Evolutionary conservation across 2,797 vertebrate genomes (phyloP), one percentile per base, ranked within the genome.

Genomic region (Rhynchonycteris naso): DNA sequence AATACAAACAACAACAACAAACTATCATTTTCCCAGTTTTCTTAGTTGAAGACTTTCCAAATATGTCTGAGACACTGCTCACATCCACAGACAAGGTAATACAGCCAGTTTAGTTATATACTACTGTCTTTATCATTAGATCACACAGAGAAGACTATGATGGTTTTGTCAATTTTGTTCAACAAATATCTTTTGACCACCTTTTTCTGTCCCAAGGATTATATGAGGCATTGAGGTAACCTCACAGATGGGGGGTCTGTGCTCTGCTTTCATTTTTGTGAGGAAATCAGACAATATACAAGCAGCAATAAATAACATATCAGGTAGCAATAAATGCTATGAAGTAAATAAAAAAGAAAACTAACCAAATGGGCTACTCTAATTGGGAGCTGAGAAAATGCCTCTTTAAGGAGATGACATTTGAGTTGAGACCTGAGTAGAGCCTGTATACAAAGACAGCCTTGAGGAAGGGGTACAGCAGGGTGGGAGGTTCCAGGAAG

Each of bases 331-430:
- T 94, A 91, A 65, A 91, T 30, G 14, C 26, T 85, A 66, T 76
- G 18, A 93, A 72, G 38, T 66, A 85, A 88, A 92, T 16, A 66
- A 71, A 75, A 30, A 84, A 56, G 56, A 33, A 87, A 85, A 94
- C 16, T 81, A 78, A 43, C 43, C 43, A 82, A 88, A 33, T 56
- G 12, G 50, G 28, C 38, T 90, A 88, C 72, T 80, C 26, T 88
- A 95, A 81, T n/a, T 68, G 38, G 38, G 33, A 97, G 43, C 74
- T 79, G 81, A 75, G 59, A 92, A 96, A 95, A 78, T 74, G 54
- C 22, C 61, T 91, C 75, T 96, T 79, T 93, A 87, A 90, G 72
- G 71, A 74, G 63, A 83, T 79, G 72, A 79, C 33, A 90, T 79
- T 33, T 94, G 71, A 92, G 50, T 68, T 91, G 59, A 84, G 47